Conservation (phyloP, 92 coral and sea anemone species). For the Heteractis magnifica region DNA sequence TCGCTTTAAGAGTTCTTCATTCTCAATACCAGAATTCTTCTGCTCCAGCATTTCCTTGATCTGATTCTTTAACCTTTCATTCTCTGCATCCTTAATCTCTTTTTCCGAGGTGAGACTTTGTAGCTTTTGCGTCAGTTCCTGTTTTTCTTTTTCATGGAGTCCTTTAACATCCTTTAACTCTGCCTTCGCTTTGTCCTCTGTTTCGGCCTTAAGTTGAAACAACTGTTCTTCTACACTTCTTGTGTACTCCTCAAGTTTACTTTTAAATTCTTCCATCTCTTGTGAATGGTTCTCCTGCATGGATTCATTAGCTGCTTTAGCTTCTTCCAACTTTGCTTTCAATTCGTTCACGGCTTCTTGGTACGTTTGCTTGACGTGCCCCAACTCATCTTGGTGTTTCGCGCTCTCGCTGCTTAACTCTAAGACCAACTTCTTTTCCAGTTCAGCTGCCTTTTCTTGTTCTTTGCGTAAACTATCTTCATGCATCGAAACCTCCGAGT, state of each 20-base stretch:
- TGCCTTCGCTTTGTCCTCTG: constrained; percentile 45
- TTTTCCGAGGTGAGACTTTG: constrained; percentile 38
- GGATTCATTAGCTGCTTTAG: constrained; percentile 52
- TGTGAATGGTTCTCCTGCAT: constrained; percentile 57
- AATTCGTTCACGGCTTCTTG: constrained; percentile 34
- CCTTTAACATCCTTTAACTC: constrained; percentile 35
- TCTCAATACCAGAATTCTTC: constrained; percentile 31
- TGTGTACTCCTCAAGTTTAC: constrained; percentile 60
- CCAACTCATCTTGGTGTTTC: constrained; percentile 63
- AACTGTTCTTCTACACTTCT: constrained; percentile 68
- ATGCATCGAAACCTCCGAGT: constrained; percentile 63
- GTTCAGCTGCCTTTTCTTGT: constrained; percentile 76
- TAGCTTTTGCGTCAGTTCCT: constrained; percentile 40
- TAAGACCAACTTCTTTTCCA: constrained; percentile 76
- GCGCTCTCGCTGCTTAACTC: constrained; percentile 81
- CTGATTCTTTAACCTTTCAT: constrained; percentile 49
- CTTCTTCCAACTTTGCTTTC: constrained; percentile 44
- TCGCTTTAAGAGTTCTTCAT: constrained; percentile 31
- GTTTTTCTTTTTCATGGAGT: constrained; percentile 45
- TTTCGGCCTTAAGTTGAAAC: constrained; percentile 40
- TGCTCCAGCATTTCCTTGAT: constrained; percentile 49
- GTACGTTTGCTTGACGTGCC: constrained; percentile 43
- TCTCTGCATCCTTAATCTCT: constrained; percentile 35
- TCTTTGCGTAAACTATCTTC: constrained; percentile 64
- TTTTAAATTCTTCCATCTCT: constrained; percentile 67